phyloP scores from a whole-genome alignment of 2,888 invertebrate species.

The Xylocampa areola region DNA sequence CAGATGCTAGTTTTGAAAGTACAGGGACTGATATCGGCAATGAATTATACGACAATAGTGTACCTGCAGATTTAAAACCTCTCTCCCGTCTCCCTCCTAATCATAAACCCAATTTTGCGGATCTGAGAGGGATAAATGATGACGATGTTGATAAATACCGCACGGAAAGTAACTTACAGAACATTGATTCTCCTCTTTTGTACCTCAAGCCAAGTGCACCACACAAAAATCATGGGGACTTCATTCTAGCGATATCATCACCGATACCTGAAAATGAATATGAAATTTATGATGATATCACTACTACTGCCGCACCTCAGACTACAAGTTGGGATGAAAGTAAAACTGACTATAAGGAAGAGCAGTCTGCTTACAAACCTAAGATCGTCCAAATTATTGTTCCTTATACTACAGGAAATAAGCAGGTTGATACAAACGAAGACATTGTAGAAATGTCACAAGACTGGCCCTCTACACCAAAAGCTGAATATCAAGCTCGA shows the following conservation, averaged over 20 bases:
- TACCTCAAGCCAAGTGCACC: slow-evolving; percentile 87
- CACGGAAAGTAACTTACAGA: slow-evolving; percentile 83
- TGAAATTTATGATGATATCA: slow-evolving; percentile 82
- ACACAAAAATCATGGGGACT: slow-evolving; percentile 87
- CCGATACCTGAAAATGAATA: slow-evolving; percentile 76
- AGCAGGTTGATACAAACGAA: slow-evolving; percentile 67
- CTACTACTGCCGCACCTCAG: slow-evolving; percentile 71
- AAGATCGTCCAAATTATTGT: slow-evolving; percentile 94
- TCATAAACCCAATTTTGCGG: slow-evolving; percentile 78
- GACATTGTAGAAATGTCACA: slow-evolving; percentile 83
- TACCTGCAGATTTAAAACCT: slow-evolving; percentile 72
- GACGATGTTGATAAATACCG: slow-evolving; percentile 84
- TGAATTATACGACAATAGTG: slow-evolving; percentile 74
- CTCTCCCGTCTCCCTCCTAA: slow-evolving; percentile 69
- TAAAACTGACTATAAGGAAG: slow-evolving; percentile 71
- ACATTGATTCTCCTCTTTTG: slow-evolving; percentile 90
- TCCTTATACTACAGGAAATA: slow-evolving; percentile 91
- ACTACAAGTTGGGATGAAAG: slow-evolving; percentile 74
- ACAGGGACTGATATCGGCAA: slow-evolving; percentile 79
- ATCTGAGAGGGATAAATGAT: slow-evolving; percentile 82
- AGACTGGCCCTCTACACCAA: slow-evolving; percentile 69
- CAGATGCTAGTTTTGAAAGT: slow-evolving; percentile 84
- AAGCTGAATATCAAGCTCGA: slow-evolving; percentile 82
- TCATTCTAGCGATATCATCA: slow-evolving; percentile 74
- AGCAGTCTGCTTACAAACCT: slow-evolving; percentile 82